Percentiles rank a stretch among this genome's conserved stretches.
Evolutionary conservation across 2,888 invertebrate genomes (phyloP).

Genomic region (Drosophila leonis): DNA sequence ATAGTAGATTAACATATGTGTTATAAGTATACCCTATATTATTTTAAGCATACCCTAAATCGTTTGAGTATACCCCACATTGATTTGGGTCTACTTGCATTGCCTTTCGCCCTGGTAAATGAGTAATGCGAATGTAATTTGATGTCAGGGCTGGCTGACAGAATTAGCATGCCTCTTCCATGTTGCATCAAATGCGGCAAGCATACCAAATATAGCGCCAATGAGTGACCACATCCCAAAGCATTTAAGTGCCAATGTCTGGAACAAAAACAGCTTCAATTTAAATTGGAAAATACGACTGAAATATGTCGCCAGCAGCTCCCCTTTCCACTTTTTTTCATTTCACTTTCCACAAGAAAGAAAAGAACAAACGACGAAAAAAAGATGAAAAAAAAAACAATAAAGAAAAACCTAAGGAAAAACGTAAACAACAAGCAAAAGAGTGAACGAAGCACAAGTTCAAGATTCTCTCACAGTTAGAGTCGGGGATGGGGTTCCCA

Average conservation of each 20-base stretch:
- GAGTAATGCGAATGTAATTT: conserved; percentile 70
- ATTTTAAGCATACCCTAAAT: not conserved
- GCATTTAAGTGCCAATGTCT: conserved; percentile 76
- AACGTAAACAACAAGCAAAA: conserved; percentile 72
- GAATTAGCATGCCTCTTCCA: conserved; percentile 64
- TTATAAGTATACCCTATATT: too few species aligned
- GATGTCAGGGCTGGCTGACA: conserved; percentile 61
- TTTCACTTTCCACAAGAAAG: conserved; percentile 67
- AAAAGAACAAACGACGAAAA: conserved; percentile 15
- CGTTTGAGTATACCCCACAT: not conserved
- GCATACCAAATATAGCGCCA: conserved; percentile 55
- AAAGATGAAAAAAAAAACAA: conserved; percentile 23
- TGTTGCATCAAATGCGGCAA: conserved; percentile 39
- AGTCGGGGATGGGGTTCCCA: conserved; percentile 27
- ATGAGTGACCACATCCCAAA: conserved; percentile 65
- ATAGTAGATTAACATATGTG: too few species aligned
- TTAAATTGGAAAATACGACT: conserved; percentile 60
- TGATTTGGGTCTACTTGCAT: not conserved
- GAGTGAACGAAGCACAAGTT: conserved; percentile 79
- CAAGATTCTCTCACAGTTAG: conserved; percentile 78
- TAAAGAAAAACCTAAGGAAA: conserved; percentile 40
- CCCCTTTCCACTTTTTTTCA: conserved; percentile 39
- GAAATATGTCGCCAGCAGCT: conserved; percentile 63
- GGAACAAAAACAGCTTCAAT: conserved; percentile 58
- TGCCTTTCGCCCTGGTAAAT: not conserved